Percentiles rank a stretch among this genome's conserved stretches.
Conservation (phyloP, 2,797 vertebrate genomes). For the Enteromius radiatus region DNA sequence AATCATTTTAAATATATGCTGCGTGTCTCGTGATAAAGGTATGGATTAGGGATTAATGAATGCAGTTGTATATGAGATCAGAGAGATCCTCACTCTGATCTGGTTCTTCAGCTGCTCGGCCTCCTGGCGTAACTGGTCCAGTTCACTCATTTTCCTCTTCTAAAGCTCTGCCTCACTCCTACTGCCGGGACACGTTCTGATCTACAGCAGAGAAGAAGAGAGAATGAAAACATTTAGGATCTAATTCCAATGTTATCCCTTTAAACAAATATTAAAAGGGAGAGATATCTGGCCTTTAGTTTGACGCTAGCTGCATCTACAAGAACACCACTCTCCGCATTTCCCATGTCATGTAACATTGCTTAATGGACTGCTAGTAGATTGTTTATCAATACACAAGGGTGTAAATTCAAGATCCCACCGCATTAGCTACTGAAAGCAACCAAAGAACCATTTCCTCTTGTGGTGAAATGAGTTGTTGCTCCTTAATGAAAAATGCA, state of each 20-base stretch:
- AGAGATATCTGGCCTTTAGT: conserved; percentile 25
- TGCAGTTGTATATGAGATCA: not conserved
- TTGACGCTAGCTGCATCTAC: not conserved
- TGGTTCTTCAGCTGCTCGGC: conserved; percentile 96
- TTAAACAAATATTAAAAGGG: not conserved
- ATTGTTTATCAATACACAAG: conserved; percentile 29
- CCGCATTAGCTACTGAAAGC: conserved; percentile 35
- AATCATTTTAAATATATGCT: not conserved
- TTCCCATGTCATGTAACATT: not conserved
- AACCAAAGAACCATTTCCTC: conserved; percentile 40
- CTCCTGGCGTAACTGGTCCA: conserved; percentile 98
- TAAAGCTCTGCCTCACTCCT: conserved; percentile 83
- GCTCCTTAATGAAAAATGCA: conserved; percentile 43
- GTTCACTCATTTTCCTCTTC: conserved; percentile 96
- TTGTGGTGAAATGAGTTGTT: conserved; percentile 27
- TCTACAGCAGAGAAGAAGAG: conserved; percentile 72
- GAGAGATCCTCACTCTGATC: conserved; percentile 87
- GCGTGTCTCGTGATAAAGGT: not conserved
- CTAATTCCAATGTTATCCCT: not conserved
- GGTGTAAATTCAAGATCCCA: conserved; percentile 4
- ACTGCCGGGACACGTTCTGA: conserved; percentile 84
- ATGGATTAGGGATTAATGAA: not conserved
- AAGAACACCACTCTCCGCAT: not conserved
- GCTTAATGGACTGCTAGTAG: not conserved
- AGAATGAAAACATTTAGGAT: conserved; percentile 1